phyloP scores from a whole-genome alignment of 2,888 invertebrate species.

The Dasysyrphus albostriatus region DNA sequence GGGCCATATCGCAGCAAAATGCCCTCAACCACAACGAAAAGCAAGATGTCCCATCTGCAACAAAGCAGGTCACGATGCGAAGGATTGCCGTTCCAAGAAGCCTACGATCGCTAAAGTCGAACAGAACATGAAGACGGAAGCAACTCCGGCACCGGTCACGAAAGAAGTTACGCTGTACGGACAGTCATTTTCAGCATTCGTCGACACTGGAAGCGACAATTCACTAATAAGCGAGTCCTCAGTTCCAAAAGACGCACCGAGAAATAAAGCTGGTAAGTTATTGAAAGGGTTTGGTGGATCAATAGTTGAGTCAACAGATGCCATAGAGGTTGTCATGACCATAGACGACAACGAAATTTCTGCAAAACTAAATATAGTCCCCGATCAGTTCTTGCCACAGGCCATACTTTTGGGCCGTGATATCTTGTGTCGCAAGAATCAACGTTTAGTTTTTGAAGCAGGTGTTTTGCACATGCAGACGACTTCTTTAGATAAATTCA shows the following conservation, averaged over 20 bases:
- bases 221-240: slow-evolving; percentile 50
- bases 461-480: slow-evolving; percentile 40
- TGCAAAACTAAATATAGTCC: slow-evolving; percentile 37
- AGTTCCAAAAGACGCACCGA: slow-evolving; percentile 5
- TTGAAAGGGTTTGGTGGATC: slow-evolving; percentile 69
- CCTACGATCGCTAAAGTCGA: no score
- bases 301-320: slow-evolving; percentile 38
- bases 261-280: slow-evolving; percentile 9
- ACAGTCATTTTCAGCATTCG: slow-evolving; percentile 41
- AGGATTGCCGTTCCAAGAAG: not conserved
- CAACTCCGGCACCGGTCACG: not conserved
- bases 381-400: slow-evolving; percentile 49
- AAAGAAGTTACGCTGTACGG: slow-evolving; percentile 41
- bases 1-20: no score
- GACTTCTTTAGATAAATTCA: slow-evolving; percentile 5
- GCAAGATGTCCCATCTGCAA: no score
- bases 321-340: slow-evolving; percentile 29
- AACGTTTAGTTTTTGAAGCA: not conserved
- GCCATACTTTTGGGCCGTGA: slow-evolving; percentile 62
- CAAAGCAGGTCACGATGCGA: no score
- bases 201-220: slow-evolving; percentile 65
- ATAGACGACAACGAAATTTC: slow-evolving; percentile 35
- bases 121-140: no score
- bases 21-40: no score
- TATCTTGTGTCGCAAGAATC: slow-evolving; percentile 51